phyloP scores from a whole-genome alignment of 2,888 invertebrate species.

The Xestia ashworthii region DNA sequence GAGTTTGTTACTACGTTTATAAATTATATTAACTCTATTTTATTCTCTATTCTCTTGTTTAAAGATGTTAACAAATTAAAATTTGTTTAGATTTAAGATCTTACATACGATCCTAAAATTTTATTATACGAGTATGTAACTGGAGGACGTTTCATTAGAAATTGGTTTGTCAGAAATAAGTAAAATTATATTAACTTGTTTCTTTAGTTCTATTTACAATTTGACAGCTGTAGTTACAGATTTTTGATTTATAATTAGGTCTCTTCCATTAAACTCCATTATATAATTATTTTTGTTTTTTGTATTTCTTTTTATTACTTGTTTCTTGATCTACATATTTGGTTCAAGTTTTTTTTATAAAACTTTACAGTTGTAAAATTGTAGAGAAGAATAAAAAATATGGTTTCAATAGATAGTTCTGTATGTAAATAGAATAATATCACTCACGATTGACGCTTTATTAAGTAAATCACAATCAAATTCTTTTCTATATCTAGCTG shows the following conservation, averaged over 20 bases:
- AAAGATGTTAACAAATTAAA: neutral
- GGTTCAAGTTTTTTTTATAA: neutral
- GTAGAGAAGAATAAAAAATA: constrained; percentile 24
- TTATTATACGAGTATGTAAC: neutral
- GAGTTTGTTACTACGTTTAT: neutral
- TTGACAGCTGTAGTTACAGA: constrained; percentile 11
- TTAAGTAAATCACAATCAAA: constrained; percentile 72
- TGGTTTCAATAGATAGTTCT: constrained; percentile 56
- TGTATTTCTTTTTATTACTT: neutral
- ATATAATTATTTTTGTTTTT: neutral
- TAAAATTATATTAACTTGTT: constrained; percentile 1
- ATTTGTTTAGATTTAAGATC: neutral
- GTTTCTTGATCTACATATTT: neutral
- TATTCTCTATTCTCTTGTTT: neutral
- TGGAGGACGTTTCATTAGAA: constrained; percentile 1
- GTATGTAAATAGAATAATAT: constrained; percentile 67
- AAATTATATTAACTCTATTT: neutral
- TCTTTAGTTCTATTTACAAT: constrained; percentile 19
- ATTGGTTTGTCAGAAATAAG: neutral
- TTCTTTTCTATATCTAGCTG: constrained; percentile 66
- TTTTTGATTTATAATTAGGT: neutral
- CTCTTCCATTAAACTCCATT: neutral
- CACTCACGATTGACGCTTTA: constrained; percentile 77
- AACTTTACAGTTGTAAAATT: constrained; percentile 28
- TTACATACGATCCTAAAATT: neutral